phyloP scores from a whole-genome alignment of 2,797 vertebrate genomes.

The Hoplostethus atlanticus region DNA sequence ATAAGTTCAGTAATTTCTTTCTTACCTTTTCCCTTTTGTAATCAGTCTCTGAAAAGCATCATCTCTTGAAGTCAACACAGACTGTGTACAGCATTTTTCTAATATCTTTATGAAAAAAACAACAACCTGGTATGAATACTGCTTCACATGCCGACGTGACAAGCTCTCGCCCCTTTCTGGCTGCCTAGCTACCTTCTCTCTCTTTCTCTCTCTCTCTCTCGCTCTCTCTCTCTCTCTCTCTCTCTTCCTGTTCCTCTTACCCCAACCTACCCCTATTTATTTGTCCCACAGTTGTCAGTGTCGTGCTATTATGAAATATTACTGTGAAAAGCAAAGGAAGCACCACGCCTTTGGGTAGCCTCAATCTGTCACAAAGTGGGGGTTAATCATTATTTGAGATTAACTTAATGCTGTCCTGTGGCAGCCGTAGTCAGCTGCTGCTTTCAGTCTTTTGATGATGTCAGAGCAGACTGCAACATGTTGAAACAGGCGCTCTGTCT shows the following conservation, averaged over 20 bases:
- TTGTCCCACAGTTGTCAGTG: slow-evolving; percentile 60
- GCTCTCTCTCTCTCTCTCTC: slow-evolving; percentile 53
- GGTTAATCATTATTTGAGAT: slow-evolving; percentile 7
- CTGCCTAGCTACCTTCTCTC: slow-evolving; percentile 52
- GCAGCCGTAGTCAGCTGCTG: slow-evolving; percentile 17
- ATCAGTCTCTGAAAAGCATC: slow-evolving; percentile 61
- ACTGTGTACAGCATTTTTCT: slow-evolving; percentile 63
- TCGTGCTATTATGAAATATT: slow-evolving; percentile 36
- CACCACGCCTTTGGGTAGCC: neutral
- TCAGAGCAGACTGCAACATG: slow-evolving; percentile 69
- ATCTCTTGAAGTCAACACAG: slow-evolving; percentile 59
- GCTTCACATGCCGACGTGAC: slow-evolving; percentile 60
- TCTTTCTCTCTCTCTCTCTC: slow-evolving; percentile 36
- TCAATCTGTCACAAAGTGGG: neutral
- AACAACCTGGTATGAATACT: slow-evolving; percentile 8
- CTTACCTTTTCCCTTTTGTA: slow-evolving; percentile 62
- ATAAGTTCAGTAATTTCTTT: neutral
- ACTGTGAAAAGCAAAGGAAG: slow-evolving; percentile 23
- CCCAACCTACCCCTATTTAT: slow-evolving; percentile 79
- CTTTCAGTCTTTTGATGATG: slow-evolving; percentile 52
- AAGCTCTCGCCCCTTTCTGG: slow-evolving; percentile 51
- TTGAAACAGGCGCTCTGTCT: slow-evolving; percentile 81
- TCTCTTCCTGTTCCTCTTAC: slow-evolving; percentile 88
- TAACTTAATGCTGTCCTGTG: slow-evolving; percentile 8
- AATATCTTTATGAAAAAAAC: slow-evolving; percentile 31